Evolutionary conservation across 2,888 invertebrate species (phyloP), one percentile per base, ranked within the genome.

Genomic region (Opisthograptis luteolata): DNA sequence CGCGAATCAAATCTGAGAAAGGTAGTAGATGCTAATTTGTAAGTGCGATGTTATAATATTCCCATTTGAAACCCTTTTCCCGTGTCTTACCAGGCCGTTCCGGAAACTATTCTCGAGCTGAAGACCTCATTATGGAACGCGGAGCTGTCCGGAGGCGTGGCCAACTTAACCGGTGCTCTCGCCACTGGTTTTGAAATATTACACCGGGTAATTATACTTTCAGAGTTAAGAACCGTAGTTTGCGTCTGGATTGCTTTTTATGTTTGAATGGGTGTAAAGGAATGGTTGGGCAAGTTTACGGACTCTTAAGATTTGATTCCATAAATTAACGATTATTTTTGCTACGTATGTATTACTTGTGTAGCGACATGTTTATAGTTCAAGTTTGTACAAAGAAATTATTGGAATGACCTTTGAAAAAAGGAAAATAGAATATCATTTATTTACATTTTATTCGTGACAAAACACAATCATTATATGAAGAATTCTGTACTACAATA

Each of bases 151-250:
- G 95, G 96, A 32, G 91, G 92, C 35, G 81, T 82, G 17, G 97
- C 98, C 7, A 98, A 99, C 85, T 95, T 99, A 78, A 96, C 98
- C 0, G 95, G 95, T 4, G 99, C 98, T 0, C 91, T 99, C n/a
- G 95, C 95, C 42, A 94, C 95, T 27, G 99, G 96, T 3, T 99
- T 99, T 78, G 96, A 97, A 83, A 94, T 99, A 55, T 92, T 99
- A 39, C 95, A 96, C 75, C 95, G 94, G 92, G 97, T 97, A 92
- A 62, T 62, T 59, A 62, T 53, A 57, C 55, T 58, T 52, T 47
- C 40, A 37, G 35, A 51, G 35, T 44, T 43, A 35, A 43, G 43
- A 53, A 44, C 43, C 35, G 30, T 44, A 81, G 69, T 37, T 61
- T 51, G 49, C 47, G 14, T 49, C 54, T 22, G 53, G 48, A 60